Evolutionary conservation across 2,113 vertebrate species (phyloP).

Genomic region (Lepisosteus oculatus): DNA sequence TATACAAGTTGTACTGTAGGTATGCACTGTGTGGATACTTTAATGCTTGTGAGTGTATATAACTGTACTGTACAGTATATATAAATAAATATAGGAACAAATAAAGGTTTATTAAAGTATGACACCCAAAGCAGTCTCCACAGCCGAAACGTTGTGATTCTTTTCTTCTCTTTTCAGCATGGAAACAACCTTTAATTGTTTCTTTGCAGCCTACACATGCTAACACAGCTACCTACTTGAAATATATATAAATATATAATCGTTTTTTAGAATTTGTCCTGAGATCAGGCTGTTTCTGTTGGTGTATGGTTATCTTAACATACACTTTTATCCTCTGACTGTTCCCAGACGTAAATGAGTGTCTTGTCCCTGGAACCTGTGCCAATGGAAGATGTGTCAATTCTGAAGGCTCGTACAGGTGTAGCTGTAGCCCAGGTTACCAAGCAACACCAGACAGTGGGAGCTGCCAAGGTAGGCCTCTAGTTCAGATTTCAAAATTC

Average conservation of each 20-base stretch:
- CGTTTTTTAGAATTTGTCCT: slow-evolving; percentile 28
- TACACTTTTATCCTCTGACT: neutral
- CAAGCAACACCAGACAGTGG: slow-evolving; percentile 45
- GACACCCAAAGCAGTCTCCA: too few relatives aligned
- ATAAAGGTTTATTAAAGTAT: too few relatives aligned
- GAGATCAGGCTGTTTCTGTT: neutral
- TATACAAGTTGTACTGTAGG: too few relatives aligned
- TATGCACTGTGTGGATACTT: too few relatives aligned
- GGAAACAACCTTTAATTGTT: too few relatives aligned
- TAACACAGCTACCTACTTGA: too few relatives aligned
- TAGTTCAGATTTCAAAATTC: neutral
- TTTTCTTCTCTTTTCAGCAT: too few relatives aligned
- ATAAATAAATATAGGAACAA: too few relatives aligned
- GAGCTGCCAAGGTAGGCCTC: slow-evolving; percentile 57
- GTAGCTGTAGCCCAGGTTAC: slow-evolving; percentile 65
- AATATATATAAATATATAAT: slow-evolving; percentile 3
- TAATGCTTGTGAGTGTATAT: too few relatives aligned
- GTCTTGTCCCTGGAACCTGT: slow-evolving; percentile 55
- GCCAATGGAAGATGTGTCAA: slow-evolving; percentile 62
- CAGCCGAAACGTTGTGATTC: too few relatives aligned
- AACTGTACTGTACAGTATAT: too few relatives aligned
- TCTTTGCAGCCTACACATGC: too few relatives aligned
- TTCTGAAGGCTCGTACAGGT: slow-evolving; percentile 62
- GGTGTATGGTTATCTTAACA: neutral
- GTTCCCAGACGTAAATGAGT: slow-evolving; percentile 65